Evolutionary conservation across 2,888 invertebrate species (phyloP).

Genomic region (Troides aeacus): DNA sequence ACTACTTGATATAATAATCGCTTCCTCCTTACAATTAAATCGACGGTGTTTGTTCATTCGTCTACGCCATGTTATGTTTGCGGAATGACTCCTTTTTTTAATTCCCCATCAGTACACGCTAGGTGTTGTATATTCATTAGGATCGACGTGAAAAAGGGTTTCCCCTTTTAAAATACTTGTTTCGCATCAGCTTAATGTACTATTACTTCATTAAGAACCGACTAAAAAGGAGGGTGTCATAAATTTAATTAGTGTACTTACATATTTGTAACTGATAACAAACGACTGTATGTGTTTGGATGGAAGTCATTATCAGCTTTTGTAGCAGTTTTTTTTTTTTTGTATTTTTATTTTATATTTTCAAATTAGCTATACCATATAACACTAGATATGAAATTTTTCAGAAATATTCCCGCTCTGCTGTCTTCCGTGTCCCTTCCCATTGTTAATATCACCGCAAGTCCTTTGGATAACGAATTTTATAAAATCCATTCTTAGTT

Average conservation of each 20-base stretch:
- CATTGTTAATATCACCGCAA: no score
- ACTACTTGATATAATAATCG: neutral
- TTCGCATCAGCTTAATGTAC: slow-evolving; percentile 25
- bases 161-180: slow-evolving; percentile 39
- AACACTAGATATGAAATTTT: no score
- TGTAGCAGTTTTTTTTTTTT: no score
- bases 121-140: slow-evolving; percentile 48
- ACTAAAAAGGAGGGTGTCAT: neutral
- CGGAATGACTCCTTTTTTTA: slow-evolving; percentile 49
- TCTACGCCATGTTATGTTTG: slow-evolving; percentile 50
- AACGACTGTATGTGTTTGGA: no score
- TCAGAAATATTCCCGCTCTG: no score
- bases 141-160: slow-evolving; percentile 42
- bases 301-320: no score
- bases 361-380: no score
- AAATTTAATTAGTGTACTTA: neutral
- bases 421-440: no score
- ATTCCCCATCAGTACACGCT: slow-evolving; percentile 42
- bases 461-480: no score
- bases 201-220: slow-evolving; percentile 9
- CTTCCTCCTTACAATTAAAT: slow-evolving; percentile 31
- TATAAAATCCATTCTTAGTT: no score
- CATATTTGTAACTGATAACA: neutral
- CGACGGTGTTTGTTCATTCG: slow-evolving; percentile 36
- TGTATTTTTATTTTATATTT: no score